Conservation (phyloP, 2,797 vertebrate genomes). For the Percopsis omiscomaycus region DNA sequence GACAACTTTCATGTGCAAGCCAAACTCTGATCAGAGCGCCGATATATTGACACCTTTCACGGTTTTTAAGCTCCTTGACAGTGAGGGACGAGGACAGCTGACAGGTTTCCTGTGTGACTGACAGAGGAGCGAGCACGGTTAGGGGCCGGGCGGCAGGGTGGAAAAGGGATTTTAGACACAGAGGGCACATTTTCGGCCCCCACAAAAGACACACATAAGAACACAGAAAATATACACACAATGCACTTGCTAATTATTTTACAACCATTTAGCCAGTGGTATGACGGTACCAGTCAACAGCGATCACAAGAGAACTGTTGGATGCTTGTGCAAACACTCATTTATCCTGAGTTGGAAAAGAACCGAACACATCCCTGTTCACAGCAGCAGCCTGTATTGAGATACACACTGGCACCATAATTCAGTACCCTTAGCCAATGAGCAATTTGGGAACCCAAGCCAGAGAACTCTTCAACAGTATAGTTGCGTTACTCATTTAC, state of each 20-base stretch:
- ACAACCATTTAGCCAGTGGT: conserved; percentile 28
- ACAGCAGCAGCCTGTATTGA: conserved; percentile 12
- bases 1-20: conserved; percentile 62
- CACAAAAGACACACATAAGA: background rate
- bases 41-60: conserved; percentile 66
- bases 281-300: conserved; percentile 17
- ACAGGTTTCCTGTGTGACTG: conserved; percentile 42
- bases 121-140: conserved; percentile 25
- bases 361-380: conserved; percentile 33
- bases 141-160: conserved; percentile 25
- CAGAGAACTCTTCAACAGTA: background rate
- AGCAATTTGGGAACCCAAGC: background rate
- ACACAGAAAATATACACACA: conserved; percentile 34
- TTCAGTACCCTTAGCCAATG: background rate
- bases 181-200: conserved; percentile 41
- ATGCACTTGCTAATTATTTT: conserved; percentile 14
- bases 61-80: conserved; percentile 68
- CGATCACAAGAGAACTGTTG: conserved; percentile 45
- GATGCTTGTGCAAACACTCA: conserved; percentile 50
- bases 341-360: conserved; percentile 46
- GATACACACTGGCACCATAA: conserved; percentile 1
- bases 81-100: conserved; percentile 63
- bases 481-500: conserved; percentile 33
- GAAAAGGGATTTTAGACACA: conserved; percentile 39
- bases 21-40: conserved; percentile 65